Evolutionary conservation across 2,797 vertebrate genomes (phyloP).

Genomic region (Myotis planiceps): DNA sequence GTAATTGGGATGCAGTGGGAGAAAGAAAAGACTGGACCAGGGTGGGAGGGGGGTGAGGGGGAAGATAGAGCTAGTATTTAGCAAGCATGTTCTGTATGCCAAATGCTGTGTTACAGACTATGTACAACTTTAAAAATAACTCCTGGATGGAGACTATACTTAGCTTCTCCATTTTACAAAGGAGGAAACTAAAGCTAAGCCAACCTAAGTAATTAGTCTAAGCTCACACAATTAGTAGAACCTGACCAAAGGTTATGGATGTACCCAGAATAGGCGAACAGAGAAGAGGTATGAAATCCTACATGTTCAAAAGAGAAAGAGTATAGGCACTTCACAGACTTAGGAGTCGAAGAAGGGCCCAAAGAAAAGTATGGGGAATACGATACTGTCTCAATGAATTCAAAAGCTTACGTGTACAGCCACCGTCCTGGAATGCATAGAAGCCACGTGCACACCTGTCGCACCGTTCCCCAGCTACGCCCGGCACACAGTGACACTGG

Average conservation of each 20-base stretch:
- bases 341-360: neutral
- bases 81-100: neutral
- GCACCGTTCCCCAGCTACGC: slow-evolving; percentile 92
- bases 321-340: neutral
- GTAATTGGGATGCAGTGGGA: fast-evolving
- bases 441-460: slow-evolving; percentile 91
- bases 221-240: neutral
- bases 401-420: slow-evolving; percentile 91
- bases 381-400: neutral
- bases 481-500: slow-evolving; percentile 90
- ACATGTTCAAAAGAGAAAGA: neutral
- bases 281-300: neutral
- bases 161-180: neutral
- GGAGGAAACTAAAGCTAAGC: neutral
- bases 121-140: too few relatives aligned
- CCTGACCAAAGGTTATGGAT: neutral
- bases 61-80: too few relatives aligned
- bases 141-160: neutral
- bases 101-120: neutral
- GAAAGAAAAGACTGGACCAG: neutral
- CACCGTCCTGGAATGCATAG: slow-evolving; percentile 86
- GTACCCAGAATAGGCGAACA: neutral
- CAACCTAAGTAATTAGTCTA: neutral
- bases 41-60: fast-evolving
- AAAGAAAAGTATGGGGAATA: neutral